Evolutionary conservation across 2,113 vertebrate species (phyloP), one percentile per base, ranked within the genome.

Genomic region (Marmota monax): DNA sequence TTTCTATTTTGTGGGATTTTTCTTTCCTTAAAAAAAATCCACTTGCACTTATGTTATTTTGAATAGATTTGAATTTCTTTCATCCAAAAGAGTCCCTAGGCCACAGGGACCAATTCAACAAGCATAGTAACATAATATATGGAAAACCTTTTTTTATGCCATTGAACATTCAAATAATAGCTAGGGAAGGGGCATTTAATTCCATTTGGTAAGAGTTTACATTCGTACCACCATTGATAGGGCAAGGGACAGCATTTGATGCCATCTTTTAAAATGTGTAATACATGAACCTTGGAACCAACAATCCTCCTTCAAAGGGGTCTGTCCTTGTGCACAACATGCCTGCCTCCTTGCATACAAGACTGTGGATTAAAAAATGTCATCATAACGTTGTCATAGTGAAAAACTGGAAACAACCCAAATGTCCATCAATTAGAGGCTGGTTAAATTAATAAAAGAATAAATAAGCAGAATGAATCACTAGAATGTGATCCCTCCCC

Each of bases 381-480:
- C 51, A 37, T 51, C 61, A 45, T 42, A 73, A 58, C 0, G 18
- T 45, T 69, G 29, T 56, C 14, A 45, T 32, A 73, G 37, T 61
- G 29, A 96, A 95, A 79, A 84, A 5, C 34, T 80, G 20, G 70
- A 84, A 95, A 39, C 85, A 78, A 86, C 45, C 45, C 51, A 67
- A 78, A 69, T 29, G 48, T 67, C 58, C 79, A 48, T 53, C 67
- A 74, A 0, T 3, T 83, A 74, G 65, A 76, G 1, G n/a, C 11
- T 34, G 29, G 56, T 45, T 84, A 74, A 86, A 67, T 29, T 80
- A 95, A 37, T 11, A n/a, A 39, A 42, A 67, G 29, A 79, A 72
- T 65, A 86, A 76, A 37, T 61, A 74, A 63, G 39, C 20, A 95
- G 13, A 7, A 72, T 39, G 32, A 37, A 39, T 11, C 56, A 39